Percentiles rank a stretch among this genome's conserved stretches.
These are phyloP conservation scores for Steinernema scapterisci DNA, from an alignment of 2,888 invertebrate species.

Conservation along the genomic window DNA sequence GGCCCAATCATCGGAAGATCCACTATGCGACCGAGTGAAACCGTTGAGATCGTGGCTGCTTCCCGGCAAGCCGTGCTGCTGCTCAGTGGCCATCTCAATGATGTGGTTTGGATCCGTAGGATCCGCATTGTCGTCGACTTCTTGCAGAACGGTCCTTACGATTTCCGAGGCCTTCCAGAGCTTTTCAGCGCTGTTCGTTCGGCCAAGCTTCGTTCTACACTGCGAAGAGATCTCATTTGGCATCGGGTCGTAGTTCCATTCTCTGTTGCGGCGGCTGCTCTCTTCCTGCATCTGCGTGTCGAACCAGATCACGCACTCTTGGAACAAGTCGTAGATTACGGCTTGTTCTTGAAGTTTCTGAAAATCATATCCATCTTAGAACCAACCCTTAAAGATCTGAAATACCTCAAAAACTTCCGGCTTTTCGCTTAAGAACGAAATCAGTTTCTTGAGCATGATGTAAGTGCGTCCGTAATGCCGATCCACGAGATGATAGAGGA, in stretches of 20 bases:
- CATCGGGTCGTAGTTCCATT: not conserved
- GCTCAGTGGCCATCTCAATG: too few relatives aligned
- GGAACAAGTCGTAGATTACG: not conserved
- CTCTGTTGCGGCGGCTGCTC: not conserved
- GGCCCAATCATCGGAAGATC: too few relatives aligned
- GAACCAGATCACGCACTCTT: slow-evolving; percentile 8
- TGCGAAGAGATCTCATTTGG: not conserved
- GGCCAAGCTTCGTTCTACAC: not conserved
- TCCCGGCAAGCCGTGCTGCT: too few relatives aligned
- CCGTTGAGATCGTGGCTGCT: too few relatives aligned
- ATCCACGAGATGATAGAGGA: not conserved
- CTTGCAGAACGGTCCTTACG: not conserved
- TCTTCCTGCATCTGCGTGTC: not conserved
- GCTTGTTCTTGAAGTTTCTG: not conserved
- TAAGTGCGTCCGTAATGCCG: not conserved
- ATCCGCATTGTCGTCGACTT: too few relatives aligned
- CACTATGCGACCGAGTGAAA: too few relatives aligned
- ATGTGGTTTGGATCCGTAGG: too few relatives aligned
- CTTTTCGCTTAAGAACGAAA: not conserved
- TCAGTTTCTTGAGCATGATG: not conserved
- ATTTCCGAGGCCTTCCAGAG: not conserved
- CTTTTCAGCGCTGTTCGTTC: not conserved
- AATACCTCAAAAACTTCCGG: not conserved
- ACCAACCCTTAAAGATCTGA: not conserved
- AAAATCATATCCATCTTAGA: not conserved